Evolutionary conservation across 2,888 invertebrate genomes (phyloP).

Genomic region (Ophioninae sp.): DNA sequence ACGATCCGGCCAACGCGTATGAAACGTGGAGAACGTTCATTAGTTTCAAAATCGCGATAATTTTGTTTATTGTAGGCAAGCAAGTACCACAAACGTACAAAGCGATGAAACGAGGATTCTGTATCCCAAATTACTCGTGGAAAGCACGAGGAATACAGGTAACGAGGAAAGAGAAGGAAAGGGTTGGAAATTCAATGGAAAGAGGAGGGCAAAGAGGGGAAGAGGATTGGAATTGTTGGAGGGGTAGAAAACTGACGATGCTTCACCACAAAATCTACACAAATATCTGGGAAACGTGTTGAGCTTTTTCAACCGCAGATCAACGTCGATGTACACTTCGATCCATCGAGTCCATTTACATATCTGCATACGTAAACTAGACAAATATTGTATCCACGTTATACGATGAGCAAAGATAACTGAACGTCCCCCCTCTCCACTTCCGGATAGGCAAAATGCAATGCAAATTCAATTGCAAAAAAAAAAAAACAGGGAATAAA

Average conservation of each 20-base stretch:
- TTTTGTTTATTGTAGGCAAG: conserved; percentile 67
- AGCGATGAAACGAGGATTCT: conserved; percentile 15
- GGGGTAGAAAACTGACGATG: conserved; percentile 1
- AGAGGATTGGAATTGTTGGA: neutral
- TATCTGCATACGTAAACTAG: conserved; percentile 22
- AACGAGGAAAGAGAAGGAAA: neutral
- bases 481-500: conserved; percentile 31
- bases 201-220: neutral
- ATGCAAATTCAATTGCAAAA: conserved; percentile 31
- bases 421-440: too few relatives aligned
- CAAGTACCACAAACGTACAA: conserved; percentile 55
- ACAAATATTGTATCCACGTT: conserved; percentile 1
- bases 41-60: conserved; percentile 66
- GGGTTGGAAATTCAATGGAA: neutral
- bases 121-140: conserved; percentile 29
- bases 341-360: conserved; percentile 45
- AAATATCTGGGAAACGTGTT: conserved; percentile 5
- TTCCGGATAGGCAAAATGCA: conserved; percentile 22
- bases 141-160: conserved; percentile 20
- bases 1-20: conserved; percentile 60
- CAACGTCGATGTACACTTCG: conserved; percentile 34
- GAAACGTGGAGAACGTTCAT: conserved; percentile 24
- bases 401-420: conserved; percentile 43
- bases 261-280: conserved; percentile 17
- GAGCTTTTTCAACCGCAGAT: conserved; percentile 39